Evolutionary conservation across 2,797 vertebrate genomes (phyloP).

Genomic region (Schizothorax lantsangensis): DNA sequence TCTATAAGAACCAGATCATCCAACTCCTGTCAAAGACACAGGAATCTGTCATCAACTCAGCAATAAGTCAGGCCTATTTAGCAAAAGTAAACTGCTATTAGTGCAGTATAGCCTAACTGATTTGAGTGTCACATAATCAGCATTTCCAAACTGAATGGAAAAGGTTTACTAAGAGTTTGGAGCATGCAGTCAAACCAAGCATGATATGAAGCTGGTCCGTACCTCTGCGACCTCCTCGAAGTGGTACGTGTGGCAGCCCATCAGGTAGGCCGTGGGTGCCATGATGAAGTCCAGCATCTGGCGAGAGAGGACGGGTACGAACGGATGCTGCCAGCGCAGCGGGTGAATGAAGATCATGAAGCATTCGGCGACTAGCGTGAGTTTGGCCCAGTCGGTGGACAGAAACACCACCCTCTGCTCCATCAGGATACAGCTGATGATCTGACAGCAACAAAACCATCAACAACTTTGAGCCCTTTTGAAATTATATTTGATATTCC

Average conservation of each 20-base stretch:
- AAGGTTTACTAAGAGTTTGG: not conserved
- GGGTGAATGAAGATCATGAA: slow-evolving; percentile 85
- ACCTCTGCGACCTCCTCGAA: slow-evolving; percentile 88
- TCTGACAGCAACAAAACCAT: slow-evolving; percentile 64
- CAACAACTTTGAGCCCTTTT: not conserved
- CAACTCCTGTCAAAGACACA: slow-evolving; percentile 81
- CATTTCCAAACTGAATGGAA: not conserved
- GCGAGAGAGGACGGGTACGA: slow-evolving; percentile 88
- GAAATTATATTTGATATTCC: not conserved
- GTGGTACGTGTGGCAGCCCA: slow-evolving; percentile 93
- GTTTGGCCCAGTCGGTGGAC: slow-evolving; percentile 83
- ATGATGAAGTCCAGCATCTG: slow-evolving; percentile 98
- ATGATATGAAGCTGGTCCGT: not conserved
- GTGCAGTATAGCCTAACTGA: not conserved
- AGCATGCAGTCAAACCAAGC: not conserved
- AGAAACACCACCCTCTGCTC: slow-evolving; percentile 85
- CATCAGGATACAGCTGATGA: slow-evolving; percentile 83
- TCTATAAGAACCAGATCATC: slow-evolving; percentile 93
- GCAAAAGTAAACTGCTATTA: not conserved
- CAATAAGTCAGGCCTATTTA: not conserved
- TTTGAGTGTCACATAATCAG: not conserved
- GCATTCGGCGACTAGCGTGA: slow-evolving; percentile 81
- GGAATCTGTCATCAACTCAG: slow-evolving; percentile 36
- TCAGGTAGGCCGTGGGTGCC: slow-evolving; percentile 95
- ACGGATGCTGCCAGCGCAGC: slow-evolving; percentile 94